Evolutionary conservation across 2,113 vertebrate genomes (phyloP).

Genomic region (Clarias macrocephalus): DNA sequence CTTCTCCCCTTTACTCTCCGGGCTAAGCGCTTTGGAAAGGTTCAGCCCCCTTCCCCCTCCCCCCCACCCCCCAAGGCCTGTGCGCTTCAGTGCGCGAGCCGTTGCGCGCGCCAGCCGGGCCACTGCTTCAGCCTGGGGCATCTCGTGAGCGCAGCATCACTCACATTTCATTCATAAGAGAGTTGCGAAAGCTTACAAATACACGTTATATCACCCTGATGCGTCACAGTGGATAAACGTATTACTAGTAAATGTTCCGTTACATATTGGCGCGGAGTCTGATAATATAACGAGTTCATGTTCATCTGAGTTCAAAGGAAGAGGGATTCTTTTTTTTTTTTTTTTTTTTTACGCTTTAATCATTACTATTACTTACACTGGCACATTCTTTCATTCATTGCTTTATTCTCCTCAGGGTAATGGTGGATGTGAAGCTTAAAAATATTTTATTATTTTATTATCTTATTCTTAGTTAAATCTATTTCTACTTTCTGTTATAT

Average conservation of each 20-base stretch:
- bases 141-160: background rate
- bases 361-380: background rate
- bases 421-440: background rate
- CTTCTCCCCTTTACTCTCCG: constrained; percentile 57
- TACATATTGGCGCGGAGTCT: background rate
- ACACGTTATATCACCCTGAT: background rate
- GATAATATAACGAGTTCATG: too few relatives aligned
- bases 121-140: background rate
- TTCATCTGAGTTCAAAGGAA: background rate
- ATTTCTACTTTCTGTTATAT: too few relatives aligned
- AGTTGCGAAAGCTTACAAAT: background rate
- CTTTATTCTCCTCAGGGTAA: background rate
- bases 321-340: too few relatives aligned
- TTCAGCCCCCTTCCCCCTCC: constrained; percentile 79
- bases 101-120: background rate
- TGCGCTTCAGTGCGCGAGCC: background rate
- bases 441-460: too few relatives aligned
- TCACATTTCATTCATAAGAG: background rate
- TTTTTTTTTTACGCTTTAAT: too few relatives aligned
- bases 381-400: background rate
- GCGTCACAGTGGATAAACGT: background rate
- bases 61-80: constrained; percentile 59
- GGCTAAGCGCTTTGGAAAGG: constrained; percentile 67
- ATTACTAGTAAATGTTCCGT: background rate
- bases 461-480: too few relatives aligned